Conservation (phyloP, 2,888 invertebrate species). For the Masnerella sp. region DNA sequence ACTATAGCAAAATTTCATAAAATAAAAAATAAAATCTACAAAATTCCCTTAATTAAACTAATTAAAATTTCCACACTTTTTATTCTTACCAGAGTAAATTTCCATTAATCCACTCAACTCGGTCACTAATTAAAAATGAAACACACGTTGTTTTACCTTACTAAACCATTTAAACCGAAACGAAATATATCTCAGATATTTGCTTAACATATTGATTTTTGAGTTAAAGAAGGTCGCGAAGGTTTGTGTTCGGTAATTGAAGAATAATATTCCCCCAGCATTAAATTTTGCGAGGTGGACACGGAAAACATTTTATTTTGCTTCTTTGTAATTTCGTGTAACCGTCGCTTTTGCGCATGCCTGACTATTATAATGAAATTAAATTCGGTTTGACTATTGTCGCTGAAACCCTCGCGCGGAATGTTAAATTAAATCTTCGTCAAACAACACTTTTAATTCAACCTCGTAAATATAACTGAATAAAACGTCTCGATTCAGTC, state of each 20-base stretch:
- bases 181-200: slow-evolving; percentile 11
- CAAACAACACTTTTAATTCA: slow-evolving; percentile 19
- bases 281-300: not conserved
- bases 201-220: slow-evolving; percentile 18
- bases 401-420: slow-evolving; percentile 1
- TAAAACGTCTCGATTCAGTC: not conserved
- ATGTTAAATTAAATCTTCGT: slow-evolving; percentile 15
- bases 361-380: not conserved
- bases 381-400: not conserved
- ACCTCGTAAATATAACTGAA: slow-evolving; percentile 10
- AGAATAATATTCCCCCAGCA: slow-evolving; percentile 9
- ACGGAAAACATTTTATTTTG: not conserved
- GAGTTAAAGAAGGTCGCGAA: slow-evolving; percentile 12
- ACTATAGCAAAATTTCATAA: too few relatives aligned
- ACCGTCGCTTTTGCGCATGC: not conserved
- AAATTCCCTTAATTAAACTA: too few relatives aligned
- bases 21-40: too few relatives aligned
- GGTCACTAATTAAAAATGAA: too few relatives aligned
- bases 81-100: too few relatives aligned
- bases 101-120: too few relatives aligned
- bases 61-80: too few relatives aligned
- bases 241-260: slow-evolving; percentile 22
- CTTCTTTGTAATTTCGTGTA: not conserved
- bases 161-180: too few relatives aligned
- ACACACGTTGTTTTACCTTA: too few relatives aligned